Evolutionary conservation across 2,113 vertebrate genomes (phyloP).

Genomic region (Tringa solitaria): DNA sequence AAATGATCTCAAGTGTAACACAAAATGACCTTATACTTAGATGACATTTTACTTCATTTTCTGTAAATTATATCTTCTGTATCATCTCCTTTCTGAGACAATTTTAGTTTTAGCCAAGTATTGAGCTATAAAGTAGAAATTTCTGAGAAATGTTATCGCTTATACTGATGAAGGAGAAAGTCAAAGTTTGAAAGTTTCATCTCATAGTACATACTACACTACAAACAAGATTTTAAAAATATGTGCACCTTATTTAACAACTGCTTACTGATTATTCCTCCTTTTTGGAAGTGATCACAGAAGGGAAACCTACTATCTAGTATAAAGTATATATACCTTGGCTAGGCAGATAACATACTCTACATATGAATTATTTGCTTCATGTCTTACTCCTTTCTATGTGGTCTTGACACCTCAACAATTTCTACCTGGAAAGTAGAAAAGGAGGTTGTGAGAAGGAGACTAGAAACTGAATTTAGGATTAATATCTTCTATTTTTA

Average conservation of each 20-base stretch:
- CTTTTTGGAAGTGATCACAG: background rate
- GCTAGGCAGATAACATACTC: background rate
- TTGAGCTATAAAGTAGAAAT: background rate
- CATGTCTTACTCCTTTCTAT: background rate
- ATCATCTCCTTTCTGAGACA: background rate
- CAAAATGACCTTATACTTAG: background rate
- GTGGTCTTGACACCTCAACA: background rate
- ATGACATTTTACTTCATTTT: conserved; percentile 24
- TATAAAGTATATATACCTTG: background rate
- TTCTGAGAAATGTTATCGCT: background rate
- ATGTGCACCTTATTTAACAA: background rate
- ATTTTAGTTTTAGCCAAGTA: background rate
- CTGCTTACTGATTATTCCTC: background rate
- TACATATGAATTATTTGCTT: background rate
- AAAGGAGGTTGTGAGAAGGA: background rate
- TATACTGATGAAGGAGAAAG: background rate
- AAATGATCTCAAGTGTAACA: background rate
- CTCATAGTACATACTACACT: background rate
- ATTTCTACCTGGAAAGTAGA: background rate
- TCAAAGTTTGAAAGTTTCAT: background rate
- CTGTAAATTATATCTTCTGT: background rate
- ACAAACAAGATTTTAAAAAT: background rate
- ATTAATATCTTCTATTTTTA: background rate
- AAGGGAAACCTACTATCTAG: background rate
- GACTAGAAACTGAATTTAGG: background rate